These are phyloP conservation scores for Matsumyia berberina DNA, from an alignment of 2,888 invertebrate species.

Conservation along the genomic window DNA sequence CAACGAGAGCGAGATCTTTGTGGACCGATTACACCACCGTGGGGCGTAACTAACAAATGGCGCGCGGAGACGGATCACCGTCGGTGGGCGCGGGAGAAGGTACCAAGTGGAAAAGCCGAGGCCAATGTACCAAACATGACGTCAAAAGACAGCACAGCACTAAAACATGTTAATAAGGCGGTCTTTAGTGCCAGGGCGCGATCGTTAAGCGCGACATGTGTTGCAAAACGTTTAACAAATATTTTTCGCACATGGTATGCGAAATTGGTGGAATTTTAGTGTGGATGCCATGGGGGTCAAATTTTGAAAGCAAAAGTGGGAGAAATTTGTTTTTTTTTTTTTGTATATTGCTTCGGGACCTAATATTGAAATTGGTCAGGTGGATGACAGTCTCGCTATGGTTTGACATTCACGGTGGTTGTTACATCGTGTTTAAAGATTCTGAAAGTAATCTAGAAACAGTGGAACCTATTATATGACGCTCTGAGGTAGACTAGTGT, in stretches of 20 bases:
- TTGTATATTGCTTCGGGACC: background rate
- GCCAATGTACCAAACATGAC: conserved; percentile 66
- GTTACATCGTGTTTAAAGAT: too few relatives aligned
- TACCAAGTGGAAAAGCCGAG: conserved; percentile 31
- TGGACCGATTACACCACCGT: conserved; percentile 51
- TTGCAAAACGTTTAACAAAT: conserved; percentile 42
- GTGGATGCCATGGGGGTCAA: background rate
- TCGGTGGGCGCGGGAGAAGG: conserved; percentile 32
- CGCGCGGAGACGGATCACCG: conserved; percentile 61
- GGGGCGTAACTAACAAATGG: conserved; percentile 73
- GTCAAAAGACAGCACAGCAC: conserved; percentile 45
- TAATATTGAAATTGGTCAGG: too few relatives aligned
- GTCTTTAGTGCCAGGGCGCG: conserved; percentile 68
- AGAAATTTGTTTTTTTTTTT: background rate
- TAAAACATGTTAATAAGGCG: conserved; percentile 69
- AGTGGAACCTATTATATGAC: too few relatives aligned
- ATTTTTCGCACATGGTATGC: conserved; percentile 14
- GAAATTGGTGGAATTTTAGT: background rate
- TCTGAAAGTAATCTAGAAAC: too few relatives aligned
- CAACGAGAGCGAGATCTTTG: conserved; percentile 54
- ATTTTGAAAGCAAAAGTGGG: background rate
- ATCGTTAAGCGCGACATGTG: conserved; percentile 63
- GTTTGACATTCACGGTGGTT: too few relatives aligned
- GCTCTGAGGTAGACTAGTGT: too few relatives aligned
- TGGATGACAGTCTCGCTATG: too few relatives aligned